Base-by-base conservation (phyloP, 2,888 invertebrate genomes). In the Eupithecia subumbrata region DNA sequence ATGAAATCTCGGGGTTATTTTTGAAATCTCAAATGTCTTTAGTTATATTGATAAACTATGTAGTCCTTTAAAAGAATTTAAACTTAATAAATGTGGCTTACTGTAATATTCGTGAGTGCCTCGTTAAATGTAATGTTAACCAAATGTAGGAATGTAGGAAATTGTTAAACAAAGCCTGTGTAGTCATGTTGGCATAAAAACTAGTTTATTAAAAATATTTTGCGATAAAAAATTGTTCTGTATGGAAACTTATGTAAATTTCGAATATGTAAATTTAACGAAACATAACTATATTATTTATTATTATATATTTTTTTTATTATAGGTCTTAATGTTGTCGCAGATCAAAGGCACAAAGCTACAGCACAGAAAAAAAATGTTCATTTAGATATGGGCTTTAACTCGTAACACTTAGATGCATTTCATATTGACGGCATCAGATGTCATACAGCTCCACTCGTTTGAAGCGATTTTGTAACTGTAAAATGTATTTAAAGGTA, bases 21-120 rank as follows among this genome's bases (percentile, higher is more conserved):
- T 52, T n/a, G n/a, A 52, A 56, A 56, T 56, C 56, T 56, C 56
- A 56, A 60, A 60, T 60, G 25, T 60, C 11, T 22, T 22, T 56
- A 22, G 60, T 60, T 60, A 60, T 60, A 25, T 25, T 60, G 60
- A 56, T 56, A 22, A 60, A 25, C 22, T 56, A n/a, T n/a, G n/a
- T n/a, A 22, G 56, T 56, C 22, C 56, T 56, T 25, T 60, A 60
- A 25, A 22, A 5, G 22, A 25, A 60, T 60, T 60, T 60, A 60
- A 60, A 25, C 5, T 60, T 1, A 11, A 56, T 56, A 5, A 56
- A 22, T 56, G 56, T 56, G 22, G 60, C 60, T 60, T 60, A 60
- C 14, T 60, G 60, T 60, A 60, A 60, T 60, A 14, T 25, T 60
- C 14, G 25, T 14, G 14, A 60, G 60, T 60, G 60, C 60, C 60